Percentiles rank a stretch among this genome's conserved stretches.
These are phyloP conservation scores for Darwinula stevensoni DNA, from an alignment of 2,888 invertebrate genomes.

Conservation along the genomic window DNA sequence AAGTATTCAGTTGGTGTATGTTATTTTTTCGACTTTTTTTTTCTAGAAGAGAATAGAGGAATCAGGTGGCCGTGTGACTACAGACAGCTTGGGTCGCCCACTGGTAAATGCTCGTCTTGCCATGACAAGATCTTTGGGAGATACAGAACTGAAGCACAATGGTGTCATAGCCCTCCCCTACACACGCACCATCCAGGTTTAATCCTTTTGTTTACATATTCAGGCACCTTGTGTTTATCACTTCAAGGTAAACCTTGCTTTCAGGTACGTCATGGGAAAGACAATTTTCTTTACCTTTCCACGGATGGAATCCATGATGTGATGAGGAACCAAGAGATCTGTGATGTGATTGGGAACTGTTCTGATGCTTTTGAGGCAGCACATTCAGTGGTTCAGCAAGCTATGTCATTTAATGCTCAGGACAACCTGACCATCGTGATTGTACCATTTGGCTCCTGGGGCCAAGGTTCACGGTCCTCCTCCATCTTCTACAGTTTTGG, in stretches of 20 bases:
- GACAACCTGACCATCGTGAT: slow-evolving; percentile 21
- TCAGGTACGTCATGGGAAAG: slow-evolving; percentile 16
- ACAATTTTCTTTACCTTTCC: slow-evolving; percentile 19
- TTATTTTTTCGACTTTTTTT: slow-evolving; percentile 5
- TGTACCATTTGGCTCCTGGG: slow-evolving; percentile 23
- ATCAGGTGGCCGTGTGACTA: slow-evolving; percentile 16
- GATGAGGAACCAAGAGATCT: slow-evolving; percentile 19
- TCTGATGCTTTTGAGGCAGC: slow-evolving; percentile 19
- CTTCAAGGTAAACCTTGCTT: background rate
- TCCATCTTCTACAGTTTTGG: slow-evolving; percentile 8
- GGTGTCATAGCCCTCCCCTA: slow-evolving; percentile 21
- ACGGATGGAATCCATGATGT: slow-evolving; percentile 22
- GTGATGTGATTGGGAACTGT: slow-evolving; percentile 17
- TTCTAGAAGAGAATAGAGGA: slow-evolving; percentile 15
- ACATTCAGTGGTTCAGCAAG: slow-evolving; percentile 14
- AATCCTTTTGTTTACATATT: too few species aligned
- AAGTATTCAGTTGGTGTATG: slow-evolving; percentile 9
- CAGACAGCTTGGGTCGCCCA: slow-evolving; percentile 17
- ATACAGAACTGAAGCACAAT: slow-evolving; percentile 19
- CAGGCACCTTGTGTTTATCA: slow-evolving; percentile 6
- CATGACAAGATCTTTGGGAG: slow-evolving; percentile 23
- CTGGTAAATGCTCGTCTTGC: slow-evolving; percentile 20
- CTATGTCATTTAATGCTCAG: slow-evolving; percentile 21
- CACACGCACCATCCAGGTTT: slow-evolving; percentile 15
- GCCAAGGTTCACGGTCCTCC: slow-evolving; percentile 12